Base-by-base conservation (phyloP, 23 tunicate species). In the Halocynthia aurantium region DNA sequence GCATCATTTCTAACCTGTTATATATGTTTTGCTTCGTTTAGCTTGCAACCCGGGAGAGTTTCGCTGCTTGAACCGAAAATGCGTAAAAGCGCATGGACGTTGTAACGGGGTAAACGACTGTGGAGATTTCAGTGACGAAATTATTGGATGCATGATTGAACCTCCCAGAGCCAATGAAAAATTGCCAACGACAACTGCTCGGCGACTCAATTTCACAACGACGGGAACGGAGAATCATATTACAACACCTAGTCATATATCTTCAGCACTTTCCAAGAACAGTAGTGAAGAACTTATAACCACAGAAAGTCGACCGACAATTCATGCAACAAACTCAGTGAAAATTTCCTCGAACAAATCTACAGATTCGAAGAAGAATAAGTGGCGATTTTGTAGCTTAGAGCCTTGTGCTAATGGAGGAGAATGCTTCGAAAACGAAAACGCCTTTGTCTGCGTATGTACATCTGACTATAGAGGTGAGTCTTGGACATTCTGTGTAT, bases 81-180 rank as follows among this genome's bases (percentile, higher is more conserved):
- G 91, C 75, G 65, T 86, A 15, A 55, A 72, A 69, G 91, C 84
- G 76, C 13, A 70, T 70, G 73, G 62, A 64, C 81, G 84, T 69
- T 86, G 91, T 65, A 84, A 86, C 54, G 91, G 91, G 17, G 71
- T 15, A 62, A 86, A 86, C 84, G 91, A 86, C 53, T 86, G 91
- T 61, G 91, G 91, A 6, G 91, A 86, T 49, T 74, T 22, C 51
- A 86, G 91, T 60, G 91, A 86, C 58, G 91, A 86, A 51, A 50
- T 86, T 0, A 53, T 80, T 10, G 91, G 81, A 7, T 86, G 91
- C 68, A 50, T 57, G 10, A 19, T 62, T 2, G 9, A 71, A 7
- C 84, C 91, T 9, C 18, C 55, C 0, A 60, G n/a, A 60, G 17
- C 64, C n/a, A 51, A 10, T 50, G 76, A 71, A 71, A 22, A 50